These are phyloP conservation scores for Apocheima hispidaria DNA, from an alignment of 2,888 invertebrate genomes.

Conservation along the genomic window DNA sequence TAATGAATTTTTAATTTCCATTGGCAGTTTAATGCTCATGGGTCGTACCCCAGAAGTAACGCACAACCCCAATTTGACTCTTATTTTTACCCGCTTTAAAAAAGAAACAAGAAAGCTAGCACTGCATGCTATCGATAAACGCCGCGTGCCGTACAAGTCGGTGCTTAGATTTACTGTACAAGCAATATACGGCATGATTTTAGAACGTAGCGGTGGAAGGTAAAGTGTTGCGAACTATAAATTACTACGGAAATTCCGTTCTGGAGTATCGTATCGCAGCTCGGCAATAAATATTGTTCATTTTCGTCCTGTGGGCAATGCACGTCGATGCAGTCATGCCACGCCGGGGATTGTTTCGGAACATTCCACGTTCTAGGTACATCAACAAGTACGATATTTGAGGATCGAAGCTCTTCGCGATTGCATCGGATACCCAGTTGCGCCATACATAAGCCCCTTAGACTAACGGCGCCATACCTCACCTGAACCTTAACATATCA, in stretches of 20 bases:
- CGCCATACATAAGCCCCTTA: slow-evolving; percentile 40
- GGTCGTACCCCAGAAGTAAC: slow-evolving; percentile 21
- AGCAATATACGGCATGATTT: slow-evolving; percentile 34
- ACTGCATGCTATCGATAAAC: slow-evolving; percentile 10
- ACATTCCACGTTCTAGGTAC: slow-evolving; percentile 31
- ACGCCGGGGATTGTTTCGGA: slow-evolving; percentile 50
- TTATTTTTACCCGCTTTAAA: slow-evolving; percentile 20
- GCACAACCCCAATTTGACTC: slow-evolving; percentile 24
- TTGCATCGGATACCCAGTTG: slow-evolving; percentile 46
- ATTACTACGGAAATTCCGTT: slow-evolving; percentile 78
- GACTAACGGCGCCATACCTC: slow-evolving; percentile 53
- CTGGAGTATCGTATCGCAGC: slow-evolving; percentile 71
- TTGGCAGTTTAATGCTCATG: slow-evolving; percentile 38
- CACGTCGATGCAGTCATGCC: slow-evolving; percentile 68
- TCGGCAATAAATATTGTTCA: slow-evolving; percentile 80
- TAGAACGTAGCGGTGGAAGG: slow-evolving; percentile 51
- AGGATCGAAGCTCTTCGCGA: slow-evolving; percentile 48
- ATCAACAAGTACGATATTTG: slow-evolving; percentile 36
- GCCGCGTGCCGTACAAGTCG: background rate
- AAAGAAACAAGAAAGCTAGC: slow-evolving; percentile 9
- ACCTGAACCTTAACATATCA: slow-evolving; percentile 80
- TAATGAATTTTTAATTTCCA: slow-evolving; percentile 51
- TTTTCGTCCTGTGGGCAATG: slow-evolving; percentile 76
- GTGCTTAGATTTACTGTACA: background rate
- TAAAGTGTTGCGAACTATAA: slow-evolving; percentile 77